Percentiles rank a stretch among this genome's conserved stretches.
Evolutionary conservation across 2,113 vertebrate species (phyloP).

Genomic region (Origma solitaria): DNA sequence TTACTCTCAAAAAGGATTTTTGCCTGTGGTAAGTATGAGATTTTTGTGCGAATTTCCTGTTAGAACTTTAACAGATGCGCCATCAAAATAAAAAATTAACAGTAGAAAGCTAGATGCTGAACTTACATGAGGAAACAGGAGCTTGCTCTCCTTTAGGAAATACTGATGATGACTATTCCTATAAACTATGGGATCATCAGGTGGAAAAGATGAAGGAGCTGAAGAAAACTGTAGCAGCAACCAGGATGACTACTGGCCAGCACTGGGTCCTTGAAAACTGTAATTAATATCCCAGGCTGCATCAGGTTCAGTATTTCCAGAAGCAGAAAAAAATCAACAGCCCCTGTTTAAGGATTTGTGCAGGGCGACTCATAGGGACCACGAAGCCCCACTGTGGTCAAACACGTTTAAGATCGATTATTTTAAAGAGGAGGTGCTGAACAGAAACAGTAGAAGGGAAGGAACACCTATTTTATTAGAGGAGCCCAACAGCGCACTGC

Average conservation of each 20-base stretch:
- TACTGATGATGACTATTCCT: not conserved
- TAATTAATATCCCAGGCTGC: not conserved
- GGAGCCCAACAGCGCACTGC: not conserved
- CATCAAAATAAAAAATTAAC: not conserved
- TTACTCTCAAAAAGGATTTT: not conserved
- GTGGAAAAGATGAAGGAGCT: not conserved
- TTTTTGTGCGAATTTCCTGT: not conserved
- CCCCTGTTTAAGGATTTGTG: not conserved
- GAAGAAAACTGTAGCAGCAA: not conserved
- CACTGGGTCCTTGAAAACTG: not conserved
- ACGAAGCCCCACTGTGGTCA: not conserved
- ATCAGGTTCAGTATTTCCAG: not conserved
- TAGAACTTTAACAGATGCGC: not conserved
- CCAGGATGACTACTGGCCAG: not conserved
- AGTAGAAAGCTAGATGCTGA: not conserved
- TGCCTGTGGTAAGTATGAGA: accelerated
- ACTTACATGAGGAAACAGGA: not conserved
- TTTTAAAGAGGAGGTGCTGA: not conserved
- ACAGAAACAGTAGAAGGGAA: not conserved
- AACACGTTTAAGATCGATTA: not conserved
- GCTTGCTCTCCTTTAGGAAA: not conserved
- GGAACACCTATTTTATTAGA: not conserved
- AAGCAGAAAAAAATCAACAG: not conserved
- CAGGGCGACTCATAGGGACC: not conserved
- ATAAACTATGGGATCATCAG: not conserved